Conservation (phyloP, 1,140 invertebrate species). For the Rhynchophorus ferrugineus region DNA sequence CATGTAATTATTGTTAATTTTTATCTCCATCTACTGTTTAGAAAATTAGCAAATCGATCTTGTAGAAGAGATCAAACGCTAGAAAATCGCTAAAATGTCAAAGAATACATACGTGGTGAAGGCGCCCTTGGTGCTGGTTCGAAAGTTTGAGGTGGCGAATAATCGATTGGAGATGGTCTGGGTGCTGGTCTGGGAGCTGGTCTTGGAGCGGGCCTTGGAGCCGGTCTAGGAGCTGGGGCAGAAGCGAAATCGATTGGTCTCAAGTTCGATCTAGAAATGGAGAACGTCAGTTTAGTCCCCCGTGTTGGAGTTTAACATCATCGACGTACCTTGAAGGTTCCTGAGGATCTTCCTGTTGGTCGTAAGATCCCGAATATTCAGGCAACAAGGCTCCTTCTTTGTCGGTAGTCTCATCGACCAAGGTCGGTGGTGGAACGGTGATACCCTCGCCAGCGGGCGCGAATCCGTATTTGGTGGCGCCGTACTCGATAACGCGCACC, state of each 20-base stretch:
- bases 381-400: constrained; percentile 41
- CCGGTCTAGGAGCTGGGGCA: constrained; percentile 31
- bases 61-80: no score
- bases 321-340: no score
- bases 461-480: constrained; percentile 79
- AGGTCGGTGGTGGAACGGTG: constrained; percentile 70
- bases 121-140: constrained; percentile 22
- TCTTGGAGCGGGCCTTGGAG: constrained; percentile 35
- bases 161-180: constrained; percentile 14
- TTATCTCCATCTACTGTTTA: no score
- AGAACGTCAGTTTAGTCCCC: not conserved
- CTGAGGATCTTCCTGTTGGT: constrained; percentile 33
- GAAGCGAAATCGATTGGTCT: not conserved
- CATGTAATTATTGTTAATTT: no score
- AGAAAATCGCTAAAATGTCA: no score
- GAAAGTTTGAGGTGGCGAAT: constrained; percentile 21
- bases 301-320: not conserved
- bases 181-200: constrained; percentile 26
- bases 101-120: constrained; percentile 15
- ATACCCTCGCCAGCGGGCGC: constrained; percentile 79
- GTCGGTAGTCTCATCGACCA: constrained; percentile 63
- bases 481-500: constrained; percentile 78
- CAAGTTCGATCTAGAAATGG: not conserved
- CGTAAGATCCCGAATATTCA: constrained; percentile 44
- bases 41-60: no score